Evolutionary conservation across 2,113 vertebrate genomes (phyloP), one percentile per base, ranked within the genome.

Genomic region (Silurus glanis): DNA sequence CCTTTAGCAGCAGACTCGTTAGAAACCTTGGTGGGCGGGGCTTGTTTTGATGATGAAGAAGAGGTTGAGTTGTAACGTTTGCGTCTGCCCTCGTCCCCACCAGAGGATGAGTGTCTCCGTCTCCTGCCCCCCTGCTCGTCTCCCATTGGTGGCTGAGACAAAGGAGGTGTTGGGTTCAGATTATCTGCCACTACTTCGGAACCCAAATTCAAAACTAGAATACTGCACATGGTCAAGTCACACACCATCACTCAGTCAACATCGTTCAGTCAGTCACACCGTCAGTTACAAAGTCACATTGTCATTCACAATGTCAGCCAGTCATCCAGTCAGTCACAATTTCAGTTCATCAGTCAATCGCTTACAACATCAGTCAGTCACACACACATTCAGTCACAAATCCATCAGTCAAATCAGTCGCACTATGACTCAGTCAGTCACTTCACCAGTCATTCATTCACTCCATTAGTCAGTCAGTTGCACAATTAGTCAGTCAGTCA

Each of bases 131-230:
- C 93, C 82, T 85, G 83, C 4, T 97, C 96, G 86, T 98, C 97
- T 91, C 94, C 94, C 78, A 96, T 92, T 4, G 97, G 97, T 90
- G 97, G 97, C 98, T 99, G 94, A 85, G 93, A 90, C 45, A 83
- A n/a, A 49, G n/a, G 55, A 85, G 74, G 25, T 21, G 37, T 14
- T 19, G 12, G 10, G 74, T 64, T 82, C 45, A 69, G 37, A 67
- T 94, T 89, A 96, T 94, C 83, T 95, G 95, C 80, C 94, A 91
- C 37, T 66, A 58, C 66, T 51, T 75, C 12, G 21, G 5, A 51
- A 51, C 51, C 23, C 72, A 51, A 51, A 51, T 75, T 61, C 10
- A 80, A 1, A 7, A 74, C 28, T 47, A 61, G 9, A 37, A 75
- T 23, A n/a, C 21, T n/a, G 49, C 4, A 10, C 47, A 49, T 3